phyloP scores from a whole-genome alignment of 2,888 invertebrate species.

The Cheilosia urbana region DNA sequence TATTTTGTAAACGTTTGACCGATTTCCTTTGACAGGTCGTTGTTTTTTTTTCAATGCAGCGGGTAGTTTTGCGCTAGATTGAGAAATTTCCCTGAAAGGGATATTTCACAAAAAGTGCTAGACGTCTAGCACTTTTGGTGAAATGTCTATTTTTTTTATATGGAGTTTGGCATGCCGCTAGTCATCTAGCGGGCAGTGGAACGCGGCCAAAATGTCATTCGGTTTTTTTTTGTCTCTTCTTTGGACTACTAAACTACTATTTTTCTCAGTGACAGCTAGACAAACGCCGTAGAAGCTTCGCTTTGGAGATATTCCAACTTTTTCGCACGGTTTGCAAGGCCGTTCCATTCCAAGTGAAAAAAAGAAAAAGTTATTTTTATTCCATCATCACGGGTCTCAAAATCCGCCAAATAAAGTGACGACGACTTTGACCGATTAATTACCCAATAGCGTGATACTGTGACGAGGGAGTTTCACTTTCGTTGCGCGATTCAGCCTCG shows the following conservation, averaged over 20 bases:
- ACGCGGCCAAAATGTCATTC: no score
- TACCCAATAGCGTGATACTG: conserved; percentile 7
- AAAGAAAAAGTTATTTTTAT: conserved; percentile 57
- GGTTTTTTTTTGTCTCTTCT: conserved; percentile 33
- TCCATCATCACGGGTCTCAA: conserved; percentile 20
- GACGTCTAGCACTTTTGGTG: no score
- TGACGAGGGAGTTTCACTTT: conserved; percentile 17
- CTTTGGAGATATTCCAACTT: conserved; percentile 36
- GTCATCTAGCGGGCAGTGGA: no score
- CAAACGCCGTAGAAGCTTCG: conserved; percentile 57
- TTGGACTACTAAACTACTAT: conserved; percentile 29
- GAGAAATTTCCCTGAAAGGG: no score
- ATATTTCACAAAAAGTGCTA: no score
- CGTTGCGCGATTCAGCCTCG: conserved; percentile 10
- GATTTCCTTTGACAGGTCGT: no score
- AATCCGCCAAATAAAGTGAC: conserved; percentile 7
- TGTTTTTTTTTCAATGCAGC: no score
- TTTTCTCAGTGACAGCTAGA: conserved; percentile 72
- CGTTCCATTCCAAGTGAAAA: conserved; percentile 56
- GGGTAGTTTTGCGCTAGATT: no score
- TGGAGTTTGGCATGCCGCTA: no score
- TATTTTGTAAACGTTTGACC: no score
- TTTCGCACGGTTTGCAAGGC: conserved; percentile 66
- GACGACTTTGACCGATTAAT: conserved; percentile 32
- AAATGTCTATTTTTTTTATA: no score